Percentiles rank a stretch among this genome's conserved stretches.
Conservation (phyloP, 92 coral and sea anemone species). For the Scolanthus callimorphus region DNA sequence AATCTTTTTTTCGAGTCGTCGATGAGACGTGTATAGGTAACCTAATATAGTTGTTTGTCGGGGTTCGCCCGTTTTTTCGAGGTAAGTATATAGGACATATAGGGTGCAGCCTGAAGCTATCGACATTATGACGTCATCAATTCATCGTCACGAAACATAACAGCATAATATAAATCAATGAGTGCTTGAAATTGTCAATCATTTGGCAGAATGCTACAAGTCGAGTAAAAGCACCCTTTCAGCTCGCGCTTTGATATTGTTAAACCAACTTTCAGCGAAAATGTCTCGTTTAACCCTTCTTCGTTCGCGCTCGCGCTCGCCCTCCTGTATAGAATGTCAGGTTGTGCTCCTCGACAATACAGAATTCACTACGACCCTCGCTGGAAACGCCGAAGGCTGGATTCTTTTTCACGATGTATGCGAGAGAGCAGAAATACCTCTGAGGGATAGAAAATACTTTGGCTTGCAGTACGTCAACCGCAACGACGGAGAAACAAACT, state of each 20-base stretch:
- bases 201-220: no score
- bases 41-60: no score
- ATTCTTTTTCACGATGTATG: conserved; percentile 67
- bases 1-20: no score
- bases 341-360: conserved; percentile 79
- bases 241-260: neutral
- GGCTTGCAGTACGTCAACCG: conserved; percentile 79
- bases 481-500: conserved; percentile 81
- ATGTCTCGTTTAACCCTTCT: neutral
- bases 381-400: conserved; percentile 32
- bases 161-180: no score
- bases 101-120: no score
- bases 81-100: no score
- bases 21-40: no score
- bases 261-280: neutral
- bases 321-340: conserved; percentile 41
- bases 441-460: conserved; percentile 52
- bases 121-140: no score
- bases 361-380: conserved; percentile 44
- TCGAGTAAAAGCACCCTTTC: no score
- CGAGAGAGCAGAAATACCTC: conserved; percentile 57
- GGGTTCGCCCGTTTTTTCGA: no score
- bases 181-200: no score
- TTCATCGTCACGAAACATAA: no score
- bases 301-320: conserved; percentile 24